Conservation (phyloP, 2,888 invertebrate species). For the Eristalis pertinax region DNA sequence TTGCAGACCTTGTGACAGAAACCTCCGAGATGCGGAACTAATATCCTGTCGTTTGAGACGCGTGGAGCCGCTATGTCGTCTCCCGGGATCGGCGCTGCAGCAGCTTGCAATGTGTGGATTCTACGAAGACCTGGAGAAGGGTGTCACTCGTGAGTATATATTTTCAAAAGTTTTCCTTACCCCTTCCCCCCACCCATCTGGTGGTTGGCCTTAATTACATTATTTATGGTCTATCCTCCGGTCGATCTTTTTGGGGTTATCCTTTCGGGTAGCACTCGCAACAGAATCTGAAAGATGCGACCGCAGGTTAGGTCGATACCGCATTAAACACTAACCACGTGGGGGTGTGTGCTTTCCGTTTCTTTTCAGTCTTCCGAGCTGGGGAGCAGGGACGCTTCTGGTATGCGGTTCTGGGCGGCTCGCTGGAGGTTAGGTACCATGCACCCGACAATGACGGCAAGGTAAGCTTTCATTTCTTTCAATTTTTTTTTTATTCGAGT, state of each 20-base stretch:
- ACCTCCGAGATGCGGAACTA: slow-evolving; percentile 87
- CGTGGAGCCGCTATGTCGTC: slow-evolving; percentile 85
- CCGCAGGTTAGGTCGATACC: slow-evolving; percentile 13
- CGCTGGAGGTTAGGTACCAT: slow-evolving; percentile 86
- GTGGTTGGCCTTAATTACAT: slow-evolving; percentile 26
- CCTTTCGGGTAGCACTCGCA: slow-evolving; percentile 30
- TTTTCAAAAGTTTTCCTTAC: slow-evolving; percentile 7
- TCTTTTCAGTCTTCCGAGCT: slow-evolving; percentile 86
- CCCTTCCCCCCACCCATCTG: background rate
- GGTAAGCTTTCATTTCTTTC: slow-evolving; percentile 80
- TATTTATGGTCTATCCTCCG: slow-evolving; percentile 39
- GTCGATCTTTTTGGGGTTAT: slow-evolving; percentile 63
- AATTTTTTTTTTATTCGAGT: slow-evolving; percentile 15
- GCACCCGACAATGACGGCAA: slow-evolving; percentile 84
- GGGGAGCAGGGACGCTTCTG: slow-evolving; percentile 90
- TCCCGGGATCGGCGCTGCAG: slow-evolving; percentile 87
- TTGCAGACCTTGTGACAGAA: slow-evolving; percentile 87
- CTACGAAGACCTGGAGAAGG: slow-evolving; percentile 90
- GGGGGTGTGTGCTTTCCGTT: background rate
- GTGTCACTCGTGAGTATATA: slow-evolving; percentile 87
- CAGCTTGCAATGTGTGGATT: slow-evolving; percentile 89
- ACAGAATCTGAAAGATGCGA: slow-evolving; percentile 24
- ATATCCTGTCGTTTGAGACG: slow-evolving; percentile 86
- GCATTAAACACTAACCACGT: slow-evolving; percentile 14
- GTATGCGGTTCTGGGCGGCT: slow-evolving; percentile 89